Evolutionary conservation across 2,888 invertebrate species (phyloP).

Genomic region (Harpalus rufipes): DNA sequence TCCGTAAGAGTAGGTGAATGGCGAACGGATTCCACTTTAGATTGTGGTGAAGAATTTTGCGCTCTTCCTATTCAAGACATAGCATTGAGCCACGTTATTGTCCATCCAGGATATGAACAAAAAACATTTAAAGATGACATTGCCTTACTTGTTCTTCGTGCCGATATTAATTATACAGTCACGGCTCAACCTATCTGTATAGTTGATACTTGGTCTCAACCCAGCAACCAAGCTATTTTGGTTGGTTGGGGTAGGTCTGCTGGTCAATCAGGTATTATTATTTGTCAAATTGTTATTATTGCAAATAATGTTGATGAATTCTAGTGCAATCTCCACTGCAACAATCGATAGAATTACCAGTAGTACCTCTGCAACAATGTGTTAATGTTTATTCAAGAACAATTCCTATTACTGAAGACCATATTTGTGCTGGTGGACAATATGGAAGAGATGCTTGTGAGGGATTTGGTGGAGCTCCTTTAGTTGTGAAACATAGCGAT

Average conservation of each 20-base stretch:
- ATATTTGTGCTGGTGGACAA: constrained; percentile 87
- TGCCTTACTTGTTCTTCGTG: constrained; percentile 85
- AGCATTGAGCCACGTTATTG: constrained; percentile 86
- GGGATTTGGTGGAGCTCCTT: constrained; percentile 88
- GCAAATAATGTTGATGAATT: not conserved
- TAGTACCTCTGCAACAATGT: constrained; percentile 84
- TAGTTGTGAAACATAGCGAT: constrained; percentile 82
- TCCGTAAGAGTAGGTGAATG: constrained; percentile 88
- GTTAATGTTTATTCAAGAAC: constrained; percentile 84
- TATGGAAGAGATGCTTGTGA: constrained; percentile 87
- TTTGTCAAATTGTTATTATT: constrained; percentile 70
- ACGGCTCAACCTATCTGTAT: constrained; percentile 87
- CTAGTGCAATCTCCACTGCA: constrained; percentile 77
- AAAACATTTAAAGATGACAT: constrained; percentile 82
- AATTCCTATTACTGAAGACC: constrained; percentile 82
- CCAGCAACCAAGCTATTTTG: constrained; percentile 79
- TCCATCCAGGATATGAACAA: constrained; percentile 87
- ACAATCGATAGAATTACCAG: constrained; percentile 82
- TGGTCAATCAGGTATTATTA: constrained; percentile 77
- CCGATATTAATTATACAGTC: constrained; percentile 85
- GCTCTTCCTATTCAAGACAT: constrained; percentile 85
- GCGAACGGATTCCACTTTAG: constrained; percentile 85
- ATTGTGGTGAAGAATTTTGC: constrained; percentile 88
- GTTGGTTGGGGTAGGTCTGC: constrained; percentile 88
- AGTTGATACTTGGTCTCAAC: constrained; percentile 76